A percentile compares a stretch with the other conserved stretches of the same genome.
Evolutionary conservation across 2,797 vertebrate species (phyloP).

Genomic region (Acrocephalus scirpaceus): DNA sequence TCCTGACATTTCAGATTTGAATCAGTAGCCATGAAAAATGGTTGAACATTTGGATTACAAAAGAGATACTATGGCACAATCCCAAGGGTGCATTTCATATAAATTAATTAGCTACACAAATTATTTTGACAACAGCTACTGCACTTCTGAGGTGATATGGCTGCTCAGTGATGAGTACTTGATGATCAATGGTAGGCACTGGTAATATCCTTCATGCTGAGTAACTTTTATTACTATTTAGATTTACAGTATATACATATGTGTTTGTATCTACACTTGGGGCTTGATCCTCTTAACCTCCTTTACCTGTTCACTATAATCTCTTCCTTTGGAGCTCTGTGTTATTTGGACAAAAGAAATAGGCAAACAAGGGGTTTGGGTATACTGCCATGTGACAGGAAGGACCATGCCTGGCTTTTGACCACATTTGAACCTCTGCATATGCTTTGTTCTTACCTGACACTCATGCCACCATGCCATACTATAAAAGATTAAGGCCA

Average conservation of each 20-base stretch:
- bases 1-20: constrained; percentile 62
- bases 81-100: constrained; percentile 74
- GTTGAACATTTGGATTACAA: constrained; percentile 71
- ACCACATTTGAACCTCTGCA: not conserved
- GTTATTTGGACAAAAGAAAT: not conserved
- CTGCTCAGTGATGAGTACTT: constrained; percentile 57
- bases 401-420: not conserved
- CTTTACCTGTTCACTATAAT: not conserved
- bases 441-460: not conserved
- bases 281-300: constrained; percentile 11
- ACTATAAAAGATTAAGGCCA: not conserved
- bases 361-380: not conserved
- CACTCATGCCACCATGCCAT: not conserved
- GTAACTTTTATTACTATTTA: constrained; percentile 66
- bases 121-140: constrained; percentile 72
- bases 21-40: constrained; percentile 71
- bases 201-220: constrained; percentile 71
- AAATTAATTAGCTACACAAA: constrained; percentile 73
- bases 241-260: constrained; percentile 74
- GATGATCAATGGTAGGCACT: constrained; percentile 70
- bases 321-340: not conserved
- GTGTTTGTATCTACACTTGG: constrained; percentile 68
- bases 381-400: not conserved
- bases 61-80: constrained; percentile 74
- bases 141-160: constrained; percentile 62